These are phyloP conservation scores for Sus scrofa DNA, from an alignment of 2,113 vertebrate species.

Conservation along the genomic window T2T-Sscrofa CM000818.6:41678501-41679000, in stretches of 20 bases:
- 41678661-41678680: neutral
- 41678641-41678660: neutral
- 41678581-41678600: neutral
- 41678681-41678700: constrained; percentile 13
- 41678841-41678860: constrained; percentile 14
- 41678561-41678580: neutral
- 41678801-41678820: neutral
- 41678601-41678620: neutral
- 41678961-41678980: neutral
- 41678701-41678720: neutral
- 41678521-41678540: neutral
- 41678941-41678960: constrained; percentile 18
- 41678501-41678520: constrained; percentile 13
- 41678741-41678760: neutral
- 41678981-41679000: neutral
- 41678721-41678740: neutral
- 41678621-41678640: neutral
- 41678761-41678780: neutral
- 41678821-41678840: neutral
- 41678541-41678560: neutral
- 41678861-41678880: neutral
- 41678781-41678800: neutral
- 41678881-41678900: neutral
- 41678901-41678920: neutral
- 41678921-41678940: neutral